Percentiles rank a stretch among this genome's conserved stretches.
Conservation (phyloP, 2,113 vertebrate species). For the Brachypodius melanocephalos region DNA sequence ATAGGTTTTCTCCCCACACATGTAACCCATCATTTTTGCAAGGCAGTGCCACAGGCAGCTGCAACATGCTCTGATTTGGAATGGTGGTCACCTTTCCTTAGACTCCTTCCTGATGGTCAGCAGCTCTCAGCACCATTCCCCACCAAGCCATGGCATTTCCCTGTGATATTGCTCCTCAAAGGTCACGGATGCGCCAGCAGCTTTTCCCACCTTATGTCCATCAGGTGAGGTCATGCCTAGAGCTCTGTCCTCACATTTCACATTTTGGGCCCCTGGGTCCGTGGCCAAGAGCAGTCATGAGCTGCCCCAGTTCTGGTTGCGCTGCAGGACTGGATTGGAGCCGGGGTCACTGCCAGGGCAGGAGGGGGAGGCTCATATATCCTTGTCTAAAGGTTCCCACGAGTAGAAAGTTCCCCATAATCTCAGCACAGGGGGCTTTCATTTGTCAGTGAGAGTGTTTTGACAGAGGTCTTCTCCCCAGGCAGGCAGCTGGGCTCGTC, state of each 20-base stretch:
- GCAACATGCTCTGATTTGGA: background rate
- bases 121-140: background rate
- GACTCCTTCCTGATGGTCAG: background rate
- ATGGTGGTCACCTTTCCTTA: background rate
- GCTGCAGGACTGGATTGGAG: background rate
- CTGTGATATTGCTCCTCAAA: background rate
- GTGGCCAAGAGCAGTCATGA: background rate
- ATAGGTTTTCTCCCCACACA: background rate
- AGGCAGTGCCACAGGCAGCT: background rate
- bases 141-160: background rate
- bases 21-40: background rate
- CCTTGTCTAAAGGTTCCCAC: background rate
- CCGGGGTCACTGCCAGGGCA: background rate
- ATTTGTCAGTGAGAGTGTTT: background rate
- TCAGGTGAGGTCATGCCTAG: fast-evolving
- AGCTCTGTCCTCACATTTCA: background rate
- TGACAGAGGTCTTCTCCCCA: background rate
- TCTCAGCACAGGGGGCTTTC: background rate
- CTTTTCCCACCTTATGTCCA: background rate
- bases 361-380: background rate
- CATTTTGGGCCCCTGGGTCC: background rate
- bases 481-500: background rate
- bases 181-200: background rate
- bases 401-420: background rate
- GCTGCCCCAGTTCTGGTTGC: background rate